Evolutionary conservation across 1,140 invertebrate species (phyloP).

Genomic region (Chrysoperla carnea): DNA sequence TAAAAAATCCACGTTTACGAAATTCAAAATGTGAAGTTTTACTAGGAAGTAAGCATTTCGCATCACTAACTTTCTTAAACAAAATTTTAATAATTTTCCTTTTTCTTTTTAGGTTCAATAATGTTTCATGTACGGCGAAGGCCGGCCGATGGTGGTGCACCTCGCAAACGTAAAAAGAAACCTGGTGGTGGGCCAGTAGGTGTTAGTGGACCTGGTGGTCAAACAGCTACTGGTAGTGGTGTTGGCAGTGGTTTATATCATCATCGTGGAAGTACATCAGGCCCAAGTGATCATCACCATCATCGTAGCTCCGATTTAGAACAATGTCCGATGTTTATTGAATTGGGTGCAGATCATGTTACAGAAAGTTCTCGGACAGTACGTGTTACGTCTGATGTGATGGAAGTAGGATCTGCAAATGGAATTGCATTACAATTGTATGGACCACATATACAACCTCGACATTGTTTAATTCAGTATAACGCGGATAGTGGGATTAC

Average conservation of each 20-base stretch:
- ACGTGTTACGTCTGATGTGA: constrained; percentile 35
- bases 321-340: constrained; percentile 30
- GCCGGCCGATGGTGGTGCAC: constrained; percentile 73
- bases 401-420: constrained; percentile 47
- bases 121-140: constrained; percentile 86
- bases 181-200: constrained; percentile 24
- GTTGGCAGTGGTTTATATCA: constrained; percentile 18
- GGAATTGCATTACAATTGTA: constrained; percentile 44
- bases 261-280: constrained; percentile 19
- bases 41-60: background rate
- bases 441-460: constrained; percentile 70
- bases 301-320: constrained; percentile 9
- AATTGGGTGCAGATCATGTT: constrained; percentile 38
- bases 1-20: background rate
- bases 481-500: constrained; percentile 68
- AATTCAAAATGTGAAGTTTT: constrained; percentile 2
- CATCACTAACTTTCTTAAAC: background rate
- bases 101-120: constrained; percentile 55
- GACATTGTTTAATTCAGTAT: constrained; percentile 85
- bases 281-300: constrained; percentile 3
- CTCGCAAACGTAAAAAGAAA: constrained; percentile 82
- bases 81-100: constrained; percentile 5
- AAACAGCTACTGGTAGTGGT: constrained; percentile 24
- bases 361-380: constrained; percentile 37
- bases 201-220: constrained; percentile 19